Base-by-base conservation (phyloP, 2,888 invertebrate species). In the Meiosimyza decipiens region DNA sequence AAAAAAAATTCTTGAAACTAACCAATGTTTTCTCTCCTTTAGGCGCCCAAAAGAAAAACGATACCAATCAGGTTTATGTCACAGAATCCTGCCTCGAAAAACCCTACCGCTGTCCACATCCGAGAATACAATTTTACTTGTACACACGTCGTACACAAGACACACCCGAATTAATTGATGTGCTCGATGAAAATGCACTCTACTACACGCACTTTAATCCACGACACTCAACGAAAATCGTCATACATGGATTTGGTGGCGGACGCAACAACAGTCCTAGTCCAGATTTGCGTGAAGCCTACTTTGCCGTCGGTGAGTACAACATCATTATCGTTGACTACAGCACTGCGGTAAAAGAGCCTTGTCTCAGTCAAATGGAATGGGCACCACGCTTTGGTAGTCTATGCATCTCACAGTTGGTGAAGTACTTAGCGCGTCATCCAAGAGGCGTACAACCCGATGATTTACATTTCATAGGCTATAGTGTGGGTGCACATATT, bases 221-320 rank as follows among this genome's bases (percentile, higher is more conserved):
- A 0, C 90, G 89, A 0, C 91, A 94, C 84, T 92, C 94, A 0
- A 95, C 95, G 6, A 97, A 97, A 88, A 90, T 97, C 28, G 92
- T 97, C 62, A 94, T 97, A 18, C 97, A 97, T 82, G 97, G 97
- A 7, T 97, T 97, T 81, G 95, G 95, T 0, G 95, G 95, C 0
- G 95, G 95, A 0, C 88, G 95, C 75, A 91, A 93, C 83, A 88
- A 93, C 50, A 92, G 94, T 0, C 95, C 95, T 0, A 95, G 95
- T 83, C 95, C 95, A 0, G 95, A 95, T 82, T 90, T 95, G 88
- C 89, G 95, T 68, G 92, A 93, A 83, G 95, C 95, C 0, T 95
- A 94, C 85, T 95, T 95, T 84, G 88, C 90, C 52, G 89, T 90
- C 73, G 95, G 95, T 62, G 91, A 94, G 80, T 95, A 95, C 85